phyloP scores from a whole-genome alignment of 2,113 vertebrate species.

The Ophiodon elongatus region DNA sequence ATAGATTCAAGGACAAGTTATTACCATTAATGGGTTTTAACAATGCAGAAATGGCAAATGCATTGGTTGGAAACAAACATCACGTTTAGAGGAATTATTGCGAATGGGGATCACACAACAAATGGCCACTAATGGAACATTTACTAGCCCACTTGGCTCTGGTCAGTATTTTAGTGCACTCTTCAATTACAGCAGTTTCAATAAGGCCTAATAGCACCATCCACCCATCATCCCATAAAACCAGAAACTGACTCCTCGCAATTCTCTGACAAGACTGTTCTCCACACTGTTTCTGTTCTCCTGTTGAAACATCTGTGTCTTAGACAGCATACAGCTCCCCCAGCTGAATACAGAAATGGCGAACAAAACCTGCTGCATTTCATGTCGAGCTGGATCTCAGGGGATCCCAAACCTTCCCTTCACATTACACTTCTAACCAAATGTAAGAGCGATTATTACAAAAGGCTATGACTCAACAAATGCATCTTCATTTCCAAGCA shows the following conservation, averaged over 20 bases:
- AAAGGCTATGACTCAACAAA: constrained; percentile 68
- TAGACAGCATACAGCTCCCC: constrained; percentile 53
- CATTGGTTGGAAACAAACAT: constrained; percentile 9
- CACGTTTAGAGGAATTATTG: constrained; percentile 4
- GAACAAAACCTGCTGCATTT: constrained; percentile 65
- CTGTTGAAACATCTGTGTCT: constrained; percentile 55
- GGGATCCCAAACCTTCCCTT: constrained; percentile 48
- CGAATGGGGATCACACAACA: constrained; percentile 23
- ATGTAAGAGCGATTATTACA: constrained; percentile 60
- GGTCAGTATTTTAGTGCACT: constrained; percentile 35
- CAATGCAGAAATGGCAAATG: background rate
- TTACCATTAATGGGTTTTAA: background rate
- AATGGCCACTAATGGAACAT: constrained; percentile 62
- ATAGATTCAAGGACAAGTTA: constrained; percentile 2
- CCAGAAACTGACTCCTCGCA: constrained; percentile 5
- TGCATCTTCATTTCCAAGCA: constrained; percentile 45
- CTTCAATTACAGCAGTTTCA: constrained; percentile 24
- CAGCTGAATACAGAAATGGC: constrained; percentile 54
- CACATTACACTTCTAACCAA: constrained; percentile 55
- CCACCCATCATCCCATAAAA: constrained; percentile 3
- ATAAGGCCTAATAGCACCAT: constrained; percentile 4
- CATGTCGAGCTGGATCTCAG: constrained; percentile 51
- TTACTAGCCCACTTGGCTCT: constrained; percentile 18
- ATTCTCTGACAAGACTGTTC: constrained; percentile 23
- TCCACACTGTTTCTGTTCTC: constrained; percentile 38